Base-by-base conservation (phyloP, 2,888 invertebrate species). In the Camptogramma bilineatum region DNA sequence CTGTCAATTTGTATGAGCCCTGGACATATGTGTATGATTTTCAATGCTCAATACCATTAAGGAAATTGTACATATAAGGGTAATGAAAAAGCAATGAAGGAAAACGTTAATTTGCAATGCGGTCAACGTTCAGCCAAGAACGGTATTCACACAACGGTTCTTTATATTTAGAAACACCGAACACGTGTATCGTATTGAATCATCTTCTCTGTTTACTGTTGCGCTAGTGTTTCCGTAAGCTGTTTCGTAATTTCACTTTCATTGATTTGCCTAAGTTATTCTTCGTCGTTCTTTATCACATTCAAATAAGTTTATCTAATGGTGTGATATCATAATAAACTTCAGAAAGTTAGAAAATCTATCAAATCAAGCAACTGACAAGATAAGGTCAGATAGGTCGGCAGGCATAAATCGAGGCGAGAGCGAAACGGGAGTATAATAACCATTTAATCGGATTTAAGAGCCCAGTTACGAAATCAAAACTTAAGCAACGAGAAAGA, bases 121-220 rank as follows among this genome's bases (percentile, higher is more conserved):
- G 84, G 86, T 84, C 85, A 84, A 85, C 81, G 80, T 82, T 83
- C 82, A 84, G 78, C 71, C 80, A 75, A 78, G 80, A 85, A 85
- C 83, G 83, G 84, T 85, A 87, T 85, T 81, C 78, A 77, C 70
- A 83, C 81, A 90, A 88, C 90, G 88, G 86, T 87, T 81, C 83
- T 87, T 87, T 90, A 86, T 84, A 86, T 89, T 88, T 87, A 88
- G 86, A 86, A 79, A 83, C 80, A 81, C 71, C 67, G 74, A 85
- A 85, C 89, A 89, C 85, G 87, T 85, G 85, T 82, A 79, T 79
- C 68, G 73, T 73, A 87, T 83, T 89, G 87, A 88, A 86, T 90
- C 88, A 88, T 87, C 82, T 78, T 74, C 71, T 78, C 73, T 82
- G 80, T 83, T 84, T 81, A 79, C 80, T 73, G 79, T 79, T 79